Base-by-base conservation (phyloP, 2,797 vertebrate genomes). In the Psittacula derbiana region DNA sequence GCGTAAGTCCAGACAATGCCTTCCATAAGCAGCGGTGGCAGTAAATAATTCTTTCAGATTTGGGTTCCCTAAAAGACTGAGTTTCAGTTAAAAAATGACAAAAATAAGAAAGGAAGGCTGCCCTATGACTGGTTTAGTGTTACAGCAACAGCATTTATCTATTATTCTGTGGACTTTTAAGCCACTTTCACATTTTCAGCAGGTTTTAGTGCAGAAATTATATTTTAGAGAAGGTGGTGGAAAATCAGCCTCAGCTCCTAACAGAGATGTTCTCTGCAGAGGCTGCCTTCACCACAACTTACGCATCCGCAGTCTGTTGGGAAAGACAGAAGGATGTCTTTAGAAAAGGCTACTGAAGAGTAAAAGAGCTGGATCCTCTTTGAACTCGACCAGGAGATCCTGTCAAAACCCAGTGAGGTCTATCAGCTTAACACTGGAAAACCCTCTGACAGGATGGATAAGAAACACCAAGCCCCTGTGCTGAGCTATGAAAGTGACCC, bases 231-330 rank as follows among this genome's bases (percentile, higher is more conserved):
- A 41, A 62, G 15, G 28, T 18, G 31, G 27, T 66, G 10, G 72
- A 86, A 89, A 95, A 88, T 5, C 40, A 2, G 4, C 46, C 16
- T 16, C 1, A 0, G 13, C 40, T 52, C 55, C 31, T 31, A 31
- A 38, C 4, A 2, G n/a, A 38, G 40, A 38, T 27, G 38, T 21
- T 71, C 20, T 52, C 46, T 58, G 43, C 23, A 20, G 38, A 80
- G n/a, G 27, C n/a, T 31, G n/a, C 27, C 64, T 57, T 40, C 64
- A 58, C 33, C 33, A 67, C 31, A 24, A n/a, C 28, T 67, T n/a
- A 18, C 24, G 40, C 17, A 3, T 38, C 57, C 1, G 0, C 3
- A 6, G 67, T 24, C 58, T 36, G 10, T 50, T 67, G 31, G 38
- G 46, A 44, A 60, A 47, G 49, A 18, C 2, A 24, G 44, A 46